These are phyloP conservation scores for Portevinia maculata DNA, from an alignment of 2,888 invertebrate species.

Conservation along the genomic window DNA sequence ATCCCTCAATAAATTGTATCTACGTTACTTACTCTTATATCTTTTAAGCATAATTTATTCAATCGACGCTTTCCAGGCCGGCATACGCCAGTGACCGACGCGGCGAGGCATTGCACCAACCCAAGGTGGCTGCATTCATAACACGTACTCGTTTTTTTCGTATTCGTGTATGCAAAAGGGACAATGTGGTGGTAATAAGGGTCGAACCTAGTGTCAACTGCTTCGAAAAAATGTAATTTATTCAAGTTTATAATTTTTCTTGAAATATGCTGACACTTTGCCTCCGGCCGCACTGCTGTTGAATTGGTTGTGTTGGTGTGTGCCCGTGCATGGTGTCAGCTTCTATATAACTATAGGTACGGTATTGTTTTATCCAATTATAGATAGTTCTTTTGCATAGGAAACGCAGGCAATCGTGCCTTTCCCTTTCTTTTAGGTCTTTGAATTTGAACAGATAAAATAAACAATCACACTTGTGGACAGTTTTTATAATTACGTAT, in stretches of 20 bases:
- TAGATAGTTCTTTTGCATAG: slow-evolving; percentile 56
- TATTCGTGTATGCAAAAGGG: slow-evolving; percentile 69
- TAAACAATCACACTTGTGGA: slow-evolving; percentile 56
- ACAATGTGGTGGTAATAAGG: slow-evolving; percentile 74
- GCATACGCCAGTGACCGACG: slow-evolving; percentile 8
- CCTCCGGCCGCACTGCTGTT: too few relatives aligned
- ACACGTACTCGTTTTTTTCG: slow-evolving; percentile 14
- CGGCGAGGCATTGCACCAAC: slow-evolving; percentile 6
- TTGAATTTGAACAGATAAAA: slow-evolving; percentile 30
- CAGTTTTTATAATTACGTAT: slow-evolving; percentile 58
- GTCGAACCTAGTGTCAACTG: slow-evolving; percentile 66
- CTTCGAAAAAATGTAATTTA: slow-evolving; percentile 67
- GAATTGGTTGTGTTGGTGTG: slow-evolving; percentile 6
- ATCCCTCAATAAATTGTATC: slow-evolving; percentile 71
- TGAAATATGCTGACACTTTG: slow-evolving; percentile 65
- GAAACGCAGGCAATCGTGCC: too few relatives aligned
- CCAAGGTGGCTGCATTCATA: slow-evolving; percentile 6
- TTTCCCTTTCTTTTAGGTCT: slow-evolving; percentile 69
- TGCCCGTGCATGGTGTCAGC: slow-evolving; percentile 24
- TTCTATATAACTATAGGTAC: slow-evolving; percentile 13
- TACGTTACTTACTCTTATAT: slow-evolving; percentile 33
- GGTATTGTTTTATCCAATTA: slow-evolving; percentile 73
- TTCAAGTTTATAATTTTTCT: slow-evolving; percentile 73
- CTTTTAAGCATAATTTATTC: slow-evolving; percentile 70
- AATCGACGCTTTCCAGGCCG: slow-evolving; percentile 60